These are phyloP conservation scores for Cartodere bifasciata DNA, from an alignment of 2,888 invertebrate genomes.

Conservation along the genomic window DNA sequence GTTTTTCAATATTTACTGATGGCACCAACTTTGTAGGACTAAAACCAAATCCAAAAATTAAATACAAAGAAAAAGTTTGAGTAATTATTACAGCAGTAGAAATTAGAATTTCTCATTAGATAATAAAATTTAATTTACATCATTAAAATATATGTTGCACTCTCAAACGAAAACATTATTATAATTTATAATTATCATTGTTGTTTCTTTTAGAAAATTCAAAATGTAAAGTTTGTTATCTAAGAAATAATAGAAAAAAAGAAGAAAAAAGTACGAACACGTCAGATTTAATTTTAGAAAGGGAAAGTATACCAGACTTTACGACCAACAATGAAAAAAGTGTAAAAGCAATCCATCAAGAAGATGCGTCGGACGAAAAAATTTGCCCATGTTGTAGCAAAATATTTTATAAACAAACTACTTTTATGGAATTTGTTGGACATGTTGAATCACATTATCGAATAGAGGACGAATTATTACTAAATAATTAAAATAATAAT, in stretches of 20 bases:
- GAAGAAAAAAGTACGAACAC: conserved; percentile 1
- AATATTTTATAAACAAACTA: conserved; percentile 40
- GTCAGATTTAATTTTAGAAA: background rate
- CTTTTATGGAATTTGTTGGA: conserved; percentile 7
- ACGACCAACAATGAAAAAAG: conserved; percentile 10
- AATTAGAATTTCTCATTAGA: conserved; percentile 17
- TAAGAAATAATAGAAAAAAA: too few relatives aligned
- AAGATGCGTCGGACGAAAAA: conserved; percentile 34
- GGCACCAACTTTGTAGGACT: too few relatives aligned
- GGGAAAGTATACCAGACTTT: conserved; percentile 11
- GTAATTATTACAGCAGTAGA: conserved; percentile 15
- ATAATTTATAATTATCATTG: conserved; percentile 18
- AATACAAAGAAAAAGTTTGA: conserved; percentile 9
- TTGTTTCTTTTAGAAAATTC: conserved; percentile 15
- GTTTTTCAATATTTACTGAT: too few relatives aligned
- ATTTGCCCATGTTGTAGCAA: conserved; percentile 67
- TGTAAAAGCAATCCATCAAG: conserved; percentile 7
- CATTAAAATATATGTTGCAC: conserved; percentile 6
- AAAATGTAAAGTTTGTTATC: conserved; percentile 15
- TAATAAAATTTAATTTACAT: too few relatives aligned
- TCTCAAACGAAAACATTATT: conserved; percentile 11
- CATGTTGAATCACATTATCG: conserved; percentile 10
- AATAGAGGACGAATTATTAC: too few relatives aligned
- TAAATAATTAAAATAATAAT: too few relatives aligned
- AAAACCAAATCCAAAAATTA: too few relatives aligned